Evolutionary conservation across 2,888 invertebrate species (phyloP).

Genomic region (Beris chalybata): DNA sequence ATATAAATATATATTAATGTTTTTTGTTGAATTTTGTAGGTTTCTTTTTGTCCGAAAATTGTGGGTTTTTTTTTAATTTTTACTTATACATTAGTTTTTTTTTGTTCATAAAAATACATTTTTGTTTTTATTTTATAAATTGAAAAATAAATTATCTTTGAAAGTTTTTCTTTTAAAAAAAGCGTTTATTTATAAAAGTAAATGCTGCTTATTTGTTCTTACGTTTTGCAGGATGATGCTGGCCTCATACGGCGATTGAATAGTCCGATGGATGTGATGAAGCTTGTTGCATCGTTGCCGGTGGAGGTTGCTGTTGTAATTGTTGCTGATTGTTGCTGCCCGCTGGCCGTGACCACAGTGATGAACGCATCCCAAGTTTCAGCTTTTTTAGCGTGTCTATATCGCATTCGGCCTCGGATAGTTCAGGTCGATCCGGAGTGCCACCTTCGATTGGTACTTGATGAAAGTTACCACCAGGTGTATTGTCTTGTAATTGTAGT

Average conservation of each 20-base stretch:
- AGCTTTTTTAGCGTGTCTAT: constrained; percentile 74
- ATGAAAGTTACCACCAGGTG: constrained; percentile 48
- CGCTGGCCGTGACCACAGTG: constrained; percentile 68
- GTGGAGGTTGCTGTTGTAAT: constrained; percentile 44
- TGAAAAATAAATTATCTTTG: constrained; percentile 23
- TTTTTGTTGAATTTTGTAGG: constrained; percentile 22
- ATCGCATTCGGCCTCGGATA: constrained; percentile 73
- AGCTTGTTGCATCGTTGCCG: constrained; percentile 53
- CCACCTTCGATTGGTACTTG: constrained; percentile 45
- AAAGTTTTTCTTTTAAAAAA: neutral
- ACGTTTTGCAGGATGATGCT: neutral
- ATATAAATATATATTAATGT: constrained; percentile 17
- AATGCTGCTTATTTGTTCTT: constrained; percentile 15
- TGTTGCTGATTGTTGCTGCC: constrained; percentile 51
- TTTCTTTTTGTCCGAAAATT: constrained; percentile 23
- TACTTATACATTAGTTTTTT: constrained; percentile 18
- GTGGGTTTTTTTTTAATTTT: constrained; percentile 11
- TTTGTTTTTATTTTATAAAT: constrained; percentile 12
- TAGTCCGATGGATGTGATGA: constrained; percentile 69
- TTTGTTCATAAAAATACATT: constrained; percentile 29
- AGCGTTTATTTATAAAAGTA: constrained; percentile 27
- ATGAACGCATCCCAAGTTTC: constrained; percentile 69
- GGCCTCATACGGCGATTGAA: constrained; percentile 70
- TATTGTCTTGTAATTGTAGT: constrained; percentile 59
- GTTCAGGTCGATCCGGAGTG: constrained; percentile 59